Conservation (phyloP, 2,888 invertebrate species). For the Chalcosyrphus nemorum region DNA sequence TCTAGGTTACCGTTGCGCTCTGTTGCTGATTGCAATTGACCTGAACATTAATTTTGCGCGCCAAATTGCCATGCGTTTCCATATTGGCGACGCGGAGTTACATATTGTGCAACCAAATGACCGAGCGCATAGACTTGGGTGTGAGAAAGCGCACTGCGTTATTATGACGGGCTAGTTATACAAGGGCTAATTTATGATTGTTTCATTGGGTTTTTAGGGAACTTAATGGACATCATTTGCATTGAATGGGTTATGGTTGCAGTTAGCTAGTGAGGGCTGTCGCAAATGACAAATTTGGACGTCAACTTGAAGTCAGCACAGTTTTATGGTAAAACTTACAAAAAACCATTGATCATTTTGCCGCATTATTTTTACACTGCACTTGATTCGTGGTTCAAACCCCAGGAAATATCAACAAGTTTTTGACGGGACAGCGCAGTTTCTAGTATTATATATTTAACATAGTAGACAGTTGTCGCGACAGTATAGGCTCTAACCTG, state of each 20-base stretch:
- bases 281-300: neutral
- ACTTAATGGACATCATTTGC: neutral
- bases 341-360: no score
- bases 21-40: slow-evolving; percentile 63
- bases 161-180: neutral
- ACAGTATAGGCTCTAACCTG: no score
- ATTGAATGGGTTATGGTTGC: neutral
- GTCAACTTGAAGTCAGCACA: no score
- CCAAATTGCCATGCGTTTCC: slow-evolving; percentile 28
- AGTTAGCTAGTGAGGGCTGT: neutral
- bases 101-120: slow-evolving; percentile 26
- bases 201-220: neutral
- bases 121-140: slow-evolving; percentile 5
- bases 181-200: slow-evolving; percentile 12
- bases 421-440: no score
- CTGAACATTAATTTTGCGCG: slow-evolving; percentile 51
- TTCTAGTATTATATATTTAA: no score
- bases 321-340: no score
- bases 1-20: slow-evolving; percentile 34
- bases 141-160: slow-evolving; percentile 6
- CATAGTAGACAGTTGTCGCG: no score
- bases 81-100: neutral
- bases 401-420: no score
- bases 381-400: no score
- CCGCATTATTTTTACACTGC: no score